Evolutionary conservation across 2,888 invertebrate species (phyloP).

Genomic region (Macaria notata): DNA sequence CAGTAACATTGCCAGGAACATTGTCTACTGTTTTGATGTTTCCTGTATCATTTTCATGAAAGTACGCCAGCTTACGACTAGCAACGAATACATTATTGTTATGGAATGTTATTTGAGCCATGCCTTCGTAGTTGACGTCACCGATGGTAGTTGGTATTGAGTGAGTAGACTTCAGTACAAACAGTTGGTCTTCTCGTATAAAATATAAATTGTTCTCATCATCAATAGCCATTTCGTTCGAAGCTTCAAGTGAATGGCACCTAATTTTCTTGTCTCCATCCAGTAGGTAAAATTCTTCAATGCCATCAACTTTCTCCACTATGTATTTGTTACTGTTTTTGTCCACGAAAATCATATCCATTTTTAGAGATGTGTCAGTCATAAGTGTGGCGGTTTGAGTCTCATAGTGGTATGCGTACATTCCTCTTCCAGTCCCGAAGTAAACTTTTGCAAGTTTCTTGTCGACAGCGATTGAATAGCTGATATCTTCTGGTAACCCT

Average conservation of each 20-base stretch:
- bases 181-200: conserved; percentile 57
- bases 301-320: conserved; percentile 57
- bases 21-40: conserved; percentile 53
- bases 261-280: conserved; percentile 57
- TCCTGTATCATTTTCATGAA: conserved; percentile 59
- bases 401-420: conserved; percentile 60
- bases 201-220: conserved; percentile 67
- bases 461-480: conserved; percentile 67
- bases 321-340: conserved; percentile 67
- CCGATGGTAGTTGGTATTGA: conserved; percentile 52
- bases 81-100: conserved; percentile 58
- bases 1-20: conserved; percentile 55
- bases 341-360: conserved; percentile 64
- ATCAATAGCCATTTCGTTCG: conserved; percentile 64
- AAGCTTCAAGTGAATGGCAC: conserved; percentile 52
- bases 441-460: conserved; percentile 56
- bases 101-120: conserved; percentile 64
- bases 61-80: conserved; percentile 56
- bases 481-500: conserved; percentile 63
- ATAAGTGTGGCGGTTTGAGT: conserved; percentile 48
- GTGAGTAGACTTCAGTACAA: conserved; percentile 50
- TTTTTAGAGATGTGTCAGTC: conserved; percentile 47
- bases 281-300: conserved; percentile 60
- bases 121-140: conserved; percentile 56
- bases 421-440: conserved; percentile 65